Evolutionary conservation across 2,113 vertebrate genomes (phyloP), one percentile per base, ranked within the genome.

Genomic region (Abramis brama): DNA sequence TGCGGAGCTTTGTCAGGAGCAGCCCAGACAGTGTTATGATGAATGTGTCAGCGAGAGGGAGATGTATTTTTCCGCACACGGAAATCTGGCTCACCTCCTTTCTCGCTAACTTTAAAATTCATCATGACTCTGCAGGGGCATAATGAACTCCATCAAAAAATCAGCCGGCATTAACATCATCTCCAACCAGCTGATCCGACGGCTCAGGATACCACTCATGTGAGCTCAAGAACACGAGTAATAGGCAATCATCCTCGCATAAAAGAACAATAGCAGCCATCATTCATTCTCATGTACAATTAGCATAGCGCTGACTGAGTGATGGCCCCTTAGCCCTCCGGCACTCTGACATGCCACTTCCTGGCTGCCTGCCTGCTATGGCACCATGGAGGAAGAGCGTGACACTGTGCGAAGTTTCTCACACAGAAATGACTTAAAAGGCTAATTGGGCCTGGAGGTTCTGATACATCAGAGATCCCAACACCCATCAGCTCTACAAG

Each of bases 81-180:
- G 10, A 83, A 83, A 73, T 59, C 82, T 59, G 82, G 47, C 52
- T 83, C 93, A 73, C 82, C 68, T 73, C 50, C 82, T 83, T 83
- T 83, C 68, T 83, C 12, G 66, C 50, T 73, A 83, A 83, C 82
- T 83, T 83, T 83, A 73, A 83, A 73, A 83, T 83, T 83, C 82
- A 83, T 83, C 82, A 59, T 71, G 80, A 82, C 82, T 83, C 82
- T 73, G 82, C 68, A 83, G 82, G 82, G 68, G 82, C 66, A 83
- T 83, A 83, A 83, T 83, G 81, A 83, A 83, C 81, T 83, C 81
- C 81, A 83, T 83, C 81, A 82, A 73, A 83, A 55, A 83, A 83
- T 83, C 82, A 73, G 82, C 82, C 33, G 33, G 82, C 50, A 73
- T 83, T 83, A 83, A 55, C 82, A 83, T 83, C 82, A 57, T 74